These are phyloP conservation scores for Saccostrea echinata DNA, from an alignment of 1,140 invertebrate species.

Conservation along the genomic window DNA sequence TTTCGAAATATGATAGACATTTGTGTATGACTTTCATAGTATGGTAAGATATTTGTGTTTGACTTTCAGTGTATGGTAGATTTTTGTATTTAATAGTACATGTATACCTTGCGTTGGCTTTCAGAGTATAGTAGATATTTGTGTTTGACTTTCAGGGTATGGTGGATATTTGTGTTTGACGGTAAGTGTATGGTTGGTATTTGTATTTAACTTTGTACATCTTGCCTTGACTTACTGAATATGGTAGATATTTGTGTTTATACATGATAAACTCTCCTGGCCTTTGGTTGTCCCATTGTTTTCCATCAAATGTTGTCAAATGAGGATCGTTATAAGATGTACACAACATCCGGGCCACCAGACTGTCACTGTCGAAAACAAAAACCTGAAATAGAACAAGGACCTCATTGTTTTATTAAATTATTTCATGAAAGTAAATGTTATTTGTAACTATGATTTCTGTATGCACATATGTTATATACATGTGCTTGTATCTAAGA, in stretches of 20 bases:
- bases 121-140: too few relatives aligned
- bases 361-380: background rate
- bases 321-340: slow-evolving; percentile 7
- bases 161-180: background rate
- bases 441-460: background rate
- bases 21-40: too few relatives aligned
- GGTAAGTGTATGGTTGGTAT: too few relatives aligned
- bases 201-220: too few relatives aligned
- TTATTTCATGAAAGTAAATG: background rate
- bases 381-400: background rate
- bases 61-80: too few relatives aligned
- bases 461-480: background rate
- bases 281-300: background rate
- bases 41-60: too few relatives aligned
- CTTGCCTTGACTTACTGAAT: background rate
- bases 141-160: background rate
- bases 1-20: too few relatives aligned
- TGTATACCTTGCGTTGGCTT: too few relatives aligned
- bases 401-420: background rate
- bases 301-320: slow-evolving; percentile 18
- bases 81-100: too few relatives aligned
- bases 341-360: background rate
- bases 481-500: background rate
- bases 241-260: background rate
- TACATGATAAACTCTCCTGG: slow-evolving; percentile 2